Conservation (phyloP, 1,140 invertebrate species). For the Frieseomelitta varia region DNA sequence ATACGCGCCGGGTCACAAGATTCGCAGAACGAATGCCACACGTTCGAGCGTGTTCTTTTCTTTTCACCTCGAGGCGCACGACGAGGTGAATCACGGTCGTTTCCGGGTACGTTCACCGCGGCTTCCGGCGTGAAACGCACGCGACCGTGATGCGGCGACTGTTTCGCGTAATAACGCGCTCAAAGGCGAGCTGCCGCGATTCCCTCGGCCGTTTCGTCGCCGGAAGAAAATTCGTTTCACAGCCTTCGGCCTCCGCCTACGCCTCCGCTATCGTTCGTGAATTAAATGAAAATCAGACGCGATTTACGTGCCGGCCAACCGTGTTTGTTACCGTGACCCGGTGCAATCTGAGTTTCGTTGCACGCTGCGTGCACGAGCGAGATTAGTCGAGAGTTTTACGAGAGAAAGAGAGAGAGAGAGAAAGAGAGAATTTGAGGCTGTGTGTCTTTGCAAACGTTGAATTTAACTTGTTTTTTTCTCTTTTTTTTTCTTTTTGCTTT, state of each 20-base stretch:
- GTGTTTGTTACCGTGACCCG: neutral
- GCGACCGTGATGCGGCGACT: constrained; percentile 9
- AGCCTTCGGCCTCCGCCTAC: too few relatives aligned
- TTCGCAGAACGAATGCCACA: neutral
- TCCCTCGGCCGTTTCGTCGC: neutral
- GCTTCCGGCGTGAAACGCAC: constrained; percentile 26
- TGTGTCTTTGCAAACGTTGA: too few relatives aligned
- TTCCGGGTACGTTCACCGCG: constrained; percentile 27
- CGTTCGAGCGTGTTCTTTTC: too few relatives aligned
- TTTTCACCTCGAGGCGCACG: neutral
- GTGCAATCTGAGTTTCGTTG: neutral
- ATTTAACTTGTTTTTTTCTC: too few relatives aligned
- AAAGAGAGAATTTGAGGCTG: too few relatives aligned
- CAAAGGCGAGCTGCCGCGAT: neutral
- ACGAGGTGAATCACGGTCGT: constrained; percentile 18
- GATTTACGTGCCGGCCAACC: neutral
- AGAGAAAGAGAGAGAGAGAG: neutral
- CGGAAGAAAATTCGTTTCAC: neutral
- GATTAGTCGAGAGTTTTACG: neutral
- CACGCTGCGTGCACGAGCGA: neutral
- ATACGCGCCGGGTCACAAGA: neutral
- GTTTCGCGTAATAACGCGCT: constrained; percentile 10
- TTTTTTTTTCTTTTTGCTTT: too few relatives aligned
- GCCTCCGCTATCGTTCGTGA: too few relatives aligned
- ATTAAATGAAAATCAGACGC: neutral